Percentiles rank a stretch among this genome's conserved stretches.
These are phyloP conservation scores for Felis catus DNA, from an alignment of 2,113 vertebrate genomes.

Conservation along the genomic window F.catus_Fca126_mat1.0 CM031421.1:9778501-9779000, in stretches of 20 bases:
- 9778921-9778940: not conserved
- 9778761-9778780: not conserved
- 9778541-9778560: not conserved
- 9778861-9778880: not conserved
- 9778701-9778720: slow-evolving; percentile 47
- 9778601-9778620: slow-evolving; percentile 25
- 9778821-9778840: not conserved
- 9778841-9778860: not conserved
- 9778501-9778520: slow-evolving; percentile 42
- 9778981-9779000: slow-evolving; percentile 12
- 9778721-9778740: not conserved
- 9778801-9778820: not conserved
- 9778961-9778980: not conserved
- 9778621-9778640: slow-evolving; percentile 22
- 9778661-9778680: not conserved
- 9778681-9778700: slow-evolving; percentile 46
- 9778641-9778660: not conserved
- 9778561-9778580: slow-evolving; percentile 23
- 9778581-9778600: slow-evolving; percentile 22
- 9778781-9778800: slow-evolving; percentile 24
- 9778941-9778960: not conserved
- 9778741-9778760: slow-evolving; percentile 12
- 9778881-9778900: not conserved
- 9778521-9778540: slow-evolving; percentile 12
- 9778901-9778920: not conserved